A percentile compares a stretch with the other conserved stretches of the same genome.
phyloP scores from a whole-genome alignment of 2,113 vertebrate genomes.

The Trogon surrucura region DNA sequence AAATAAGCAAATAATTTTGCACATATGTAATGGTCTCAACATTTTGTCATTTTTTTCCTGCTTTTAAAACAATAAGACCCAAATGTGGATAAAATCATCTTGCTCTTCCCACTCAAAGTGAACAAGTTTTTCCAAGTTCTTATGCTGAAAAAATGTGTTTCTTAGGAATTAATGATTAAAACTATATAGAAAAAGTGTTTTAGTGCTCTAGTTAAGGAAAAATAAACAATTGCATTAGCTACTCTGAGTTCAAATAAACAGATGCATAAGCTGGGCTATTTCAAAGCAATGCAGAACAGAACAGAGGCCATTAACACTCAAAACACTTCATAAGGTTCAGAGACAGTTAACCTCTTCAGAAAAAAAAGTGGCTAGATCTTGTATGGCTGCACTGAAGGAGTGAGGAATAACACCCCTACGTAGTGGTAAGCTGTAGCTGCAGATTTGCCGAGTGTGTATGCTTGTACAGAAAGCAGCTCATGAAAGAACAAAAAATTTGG shows the following conservation, averaged over 20 bases:
- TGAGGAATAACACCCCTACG: neutral
- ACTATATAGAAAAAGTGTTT: neutral
- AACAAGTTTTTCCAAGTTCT: conserved; percentile 40
- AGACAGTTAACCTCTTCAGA: conserved; percentile 27
- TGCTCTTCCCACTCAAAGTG: neutral
- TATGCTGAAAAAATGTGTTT: conserved; percentile 22
- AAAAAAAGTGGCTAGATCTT: neutral
- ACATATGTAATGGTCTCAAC: conserved; percentile 10
- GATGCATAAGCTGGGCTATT: neutral
- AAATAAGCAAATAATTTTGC: conserved; percentile 46
- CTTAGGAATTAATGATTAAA: conserved; percentile 11
- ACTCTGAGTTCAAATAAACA: conserved; percentile 58
- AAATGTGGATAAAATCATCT: conserved; percentile 53
- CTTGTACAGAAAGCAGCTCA: neutral
- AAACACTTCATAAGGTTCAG: conserved; percentile 19
- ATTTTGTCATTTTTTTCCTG: conserved; percentile 9
- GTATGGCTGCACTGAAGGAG: neutral
- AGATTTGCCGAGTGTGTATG: neutral
- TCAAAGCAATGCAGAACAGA: conserved; percentile 11
- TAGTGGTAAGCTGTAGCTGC: neutral
- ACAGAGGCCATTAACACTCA: conserved; percentile 31
- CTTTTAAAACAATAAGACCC: conserved; percentile 52
- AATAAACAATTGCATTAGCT: conserved; percentile 57
- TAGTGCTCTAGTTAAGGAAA: conserved; percentile 27
- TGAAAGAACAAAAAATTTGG: neutral